Conservation (phyloP, 1,140 invertebrate genomes). For the Tenebrio molitor region DNA sequence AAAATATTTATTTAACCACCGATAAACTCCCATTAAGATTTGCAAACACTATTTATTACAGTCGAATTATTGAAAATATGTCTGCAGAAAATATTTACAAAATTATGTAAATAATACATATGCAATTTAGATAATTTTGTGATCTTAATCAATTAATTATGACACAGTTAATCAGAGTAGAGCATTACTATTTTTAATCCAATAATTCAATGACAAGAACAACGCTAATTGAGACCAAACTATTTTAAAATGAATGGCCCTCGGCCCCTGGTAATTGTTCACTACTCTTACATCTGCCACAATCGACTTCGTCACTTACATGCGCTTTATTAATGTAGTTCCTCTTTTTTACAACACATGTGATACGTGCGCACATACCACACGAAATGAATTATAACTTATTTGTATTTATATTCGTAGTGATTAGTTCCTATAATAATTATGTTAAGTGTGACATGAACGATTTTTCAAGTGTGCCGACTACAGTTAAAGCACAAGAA, state of each 20-base stretch:
- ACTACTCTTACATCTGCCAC: conserved; percentile 44
- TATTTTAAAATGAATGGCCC: conserved; percentile 42
- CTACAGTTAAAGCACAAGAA: conserved; percentile 80
- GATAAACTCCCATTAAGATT: too few relatives aligned
- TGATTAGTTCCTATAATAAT: conserved; percentile 35
- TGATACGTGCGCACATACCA: conserved; percentile 15
- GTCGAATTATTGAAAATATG: too few relatives aligned
- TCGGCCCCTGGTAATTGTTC: conserved; percentile 47
- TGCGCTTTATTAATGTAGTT: conserved; percentile 37
- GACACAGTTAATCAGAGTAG: neutral
- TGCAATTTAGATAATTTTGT: neutral
- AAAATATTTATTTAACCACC: too few relatives aligned
- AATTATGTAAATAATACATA: too few relatives aligned
- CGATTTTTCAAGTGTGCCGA: conserved; percentile 74
- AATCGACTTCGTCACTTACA: conserved; percentile 40
- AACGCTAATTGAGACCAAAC: conserved; percentile 41
- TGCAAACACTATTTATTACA: too few relatives aligned
- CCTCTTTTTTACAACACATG: conserved; percentile 33
- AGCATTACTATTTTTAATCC: conserved; percentile 35
- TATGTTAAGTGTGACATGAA: conserved; percentile 39
- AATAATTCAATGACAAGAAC: conserved; percentile 49
- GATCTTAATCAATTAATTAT: conserved; percentile 11
- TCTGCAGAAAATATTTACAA: too few relatives aligned
- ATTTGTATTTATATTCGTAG: conserved; percentile 39
- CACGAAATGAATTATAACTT: conserved; percentile 19